Base-by-base conservation (phyloP, 2,888 invertebrate genomes). In the Imbricaverruca yamaguchii region DNA sequence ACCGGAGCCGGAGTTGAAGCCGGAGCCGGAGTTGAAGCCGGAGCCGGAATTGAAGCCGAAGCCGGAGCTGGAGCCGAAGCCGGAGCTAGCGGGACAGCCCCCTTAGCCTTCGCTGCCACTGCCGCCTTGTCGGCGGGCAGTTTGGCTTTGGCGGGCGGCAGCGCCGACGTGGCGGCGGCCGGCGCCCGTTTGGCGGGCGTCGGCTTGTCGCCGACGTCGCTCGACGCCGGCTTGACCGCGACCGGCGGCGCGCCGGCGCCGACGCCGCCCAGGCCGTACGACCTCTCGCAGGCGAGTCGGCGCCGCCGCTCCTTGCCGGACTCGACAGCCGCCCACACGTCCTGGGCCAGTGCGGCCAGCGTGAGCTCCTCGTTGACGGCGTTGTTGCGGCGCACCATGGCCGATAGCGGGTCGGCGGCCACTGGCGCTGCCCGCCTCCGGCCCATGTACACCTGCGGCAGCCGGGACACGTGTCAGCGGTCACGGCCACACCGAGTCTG, bases 321-420 rank as follows among this genome's bases (percentile, higher is more conserved):
- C 74, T 74, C 74, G 18, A 74, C 74, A 18, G 74, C 18, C 18
- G 74, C 74, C 74, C 74, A 74, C 18, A 74, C 74, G 53, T 74
- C 53, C 74, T 74, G 53, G 18, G 74, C 15, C 53, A 18, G 10
- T 1, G 74, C 74, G 18, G 74, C 74, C 74, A 74, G 74, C 53
- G 74, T 74, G 53, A 74, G 74, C 74, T 74, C 74, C 74, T 53
- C 53, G 74, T 74, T 74, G 18, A 74, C 74, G 74, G 74, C 74
- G 74, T 74, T 74, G 53, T 74, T 74, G 39, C 53, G 25, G 74
- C 74, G 74, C 53, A 74, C 74, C 74, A 74, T 74, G 74, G 15
- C 74, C 7, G 74, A 15, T 53, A 74, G 65, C 65, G 65, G 53
- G 74, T 53, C 21, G 21, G 12, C 3, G 15, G 13, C 67, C 13